Evolutionary conservation across 2,888 invertebrate genomes (phyloP).

Genomic region (Zonitis immaculata): DNA sequence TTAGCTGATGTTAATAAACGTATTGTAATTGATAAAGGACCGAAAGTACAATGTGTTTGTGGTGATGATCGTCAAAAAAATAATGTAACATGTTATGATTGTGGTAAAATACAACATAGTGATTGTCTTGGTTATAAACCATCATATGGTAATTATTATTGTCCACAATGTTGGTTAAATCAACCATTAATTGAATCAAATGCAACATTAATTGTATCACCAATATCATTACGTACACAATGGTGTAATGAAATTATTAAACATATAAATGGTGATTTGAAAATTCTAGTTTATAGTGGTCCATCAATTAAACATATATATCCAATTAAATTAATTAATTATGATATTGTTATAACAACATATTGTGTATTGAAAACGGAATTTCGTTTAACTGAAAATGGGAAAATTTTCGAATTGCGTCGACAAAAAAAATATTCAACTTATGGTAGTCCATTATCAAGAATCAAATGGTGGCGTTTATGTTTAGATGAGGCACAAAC

Average conservation of each 20-base stretch:
- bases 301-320: slow-evolving; percentile 52
- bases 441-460: slow-evolving; percentile 61
- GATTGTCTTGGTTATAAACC: slow-evolving; percentile 56
- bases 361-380: slow-evolving; percentile 62
- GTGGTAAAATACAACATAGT: slow-evolving; percentile 59
- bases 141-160: slow-evolving; percentile 50
- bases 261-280: slow-evolving; percentile 54
- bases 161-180: slow-evolving; percentile 62
- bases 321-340: slow-evolving; percentile 58
- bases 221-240: slow-evolving; percentile 61
- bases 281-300: slow-evolving; percentile 55
- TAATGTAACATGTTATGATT: slow-evolving; percentile 52
- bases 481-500: slow-evolving; percentile 78
- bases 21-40: slow-evolving; percentile 8
- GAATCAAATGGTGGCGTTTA: slow-evolving; percentile 72
- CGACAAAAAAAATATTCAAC: slow-evolving; percentile 60
- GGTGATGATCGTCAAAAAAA: slow-evolving; percentile 32
- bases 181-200: slow-evolving; percentile 52
- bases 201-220: slow-evolving; percentile 70
- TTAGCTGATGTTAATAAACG: slow-evolving; percentile 26
- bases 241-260: slow-evolving; percentile 68
- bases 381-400: slow-evolving; percentile 56
- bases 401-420: slow-evolving; percentile 27
- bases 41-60: slow-evolving; percentile 48
- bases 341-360: slow-evolving; percentile 70